Percentiles rank a stretch among this genome's conserved stretches.
phyloP scores from a whole-genome alignment of 2,797 vertebrate genomes.

The Cyprinella venusta region DNA sequence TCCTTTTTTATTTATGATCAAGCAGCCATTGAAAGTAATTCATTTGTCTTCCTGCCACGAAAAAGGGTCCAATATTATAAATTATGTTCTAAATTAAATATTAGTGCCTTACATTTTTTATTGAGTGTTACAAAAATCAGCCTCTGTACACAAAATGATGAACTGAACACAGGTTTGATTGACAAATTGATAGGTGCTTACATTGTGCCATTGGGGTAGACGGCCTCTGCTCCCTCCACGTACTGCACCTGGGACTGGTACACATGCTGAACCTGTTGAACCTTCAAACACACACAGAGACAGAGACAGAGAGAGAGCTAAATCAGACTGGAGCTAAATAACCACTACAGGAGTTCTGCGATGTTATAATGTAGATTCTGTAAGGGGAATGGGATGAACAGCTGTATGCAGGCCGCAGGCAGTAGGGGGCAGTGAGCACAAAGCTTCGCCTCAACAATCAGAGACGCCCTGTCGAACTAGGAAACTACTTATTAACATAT shows the following conservation, averaged over 20 bases:
- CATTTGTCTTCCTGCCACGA: too few relatives aligned
- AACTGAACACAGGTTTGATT: constrained; percentile 10
- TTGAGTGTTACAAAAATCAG: not conserved
- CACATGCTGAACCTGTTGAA: constrained; percentile 90
- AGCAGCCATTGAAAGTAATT: too few relatives aligned
- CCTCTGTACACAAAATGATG: not conserved
- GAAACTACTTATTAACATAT: constrained; percentile 45
- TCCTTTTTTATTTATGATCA: not conserved
- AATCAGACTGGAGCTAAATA: not conserved
- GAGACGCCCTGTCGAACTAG: constrained; percentile 16
- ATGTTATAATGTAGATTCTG: not conserved
- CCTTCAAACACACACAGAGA: constrained; percentile 68
- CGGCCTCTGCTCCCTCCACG: constrained; percentile 90
- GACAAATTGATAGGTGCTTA: constrained; percentile 63
- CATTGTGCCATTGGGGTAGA: constrained; percentile 96
- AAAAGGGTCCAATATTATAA: not conserved
- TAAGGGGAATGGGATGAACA: constrained; percentile 1
- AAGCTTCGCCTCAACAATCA: constrained; percentile 36
- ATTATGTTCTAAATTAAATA: not conserved
- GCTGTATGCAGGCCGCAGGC: constrained; percentile 25
- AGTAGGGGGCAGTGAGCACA: constrained; percentile 52
- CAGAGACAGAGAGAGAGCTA: too few relatives aligned
- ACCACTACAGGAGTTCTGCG: not conserved
- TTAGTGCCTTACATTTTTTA: not conserved
- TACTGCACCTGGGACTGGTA: constrained; percentile 96